These are phyloP conservation scores for Rhinopomastus cyanomelas DNA, from an alignment of 2,113 vertebrate genomes.

Conservation along the genomic window DNA sequence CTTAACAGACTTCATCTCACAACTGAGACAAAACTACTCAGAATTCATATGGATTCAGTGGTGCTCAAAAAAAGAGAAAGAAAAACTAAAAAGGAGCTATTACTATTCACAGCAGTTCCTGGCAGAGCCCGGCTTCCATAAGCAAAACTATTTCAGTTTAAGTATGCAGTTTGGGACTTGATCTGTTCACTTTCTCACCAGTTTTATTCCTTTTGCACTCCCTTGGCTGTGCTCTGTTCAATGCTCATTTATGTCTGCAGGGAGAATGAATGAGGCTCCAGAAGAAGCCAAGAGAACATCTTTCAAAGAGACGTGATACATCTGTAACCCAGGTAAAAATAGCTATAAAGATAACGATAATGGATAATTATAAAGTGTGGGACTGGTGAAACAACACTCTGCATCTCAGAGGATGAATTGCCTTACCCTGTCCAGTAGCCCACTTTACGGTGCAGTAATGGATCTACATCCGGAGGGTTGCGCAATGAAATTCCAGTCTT, in stretches of 20 bases:
- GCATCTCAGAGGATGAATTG: conserved; percentile 36
- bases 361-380: conserved; percentile 10
- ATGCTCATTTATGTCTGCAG: background rate
- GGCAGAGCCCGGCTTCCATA: background rate
- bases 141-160: background rate
- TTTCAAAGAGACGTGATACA: background rate
- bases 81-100: background rate
- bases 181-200: background rate
- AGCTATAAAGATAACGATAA: conserved; percentile 1
- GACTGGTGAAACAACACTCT: background rate
- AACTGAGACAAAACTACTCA: background rate
- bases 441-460: conserved; percentile 21
- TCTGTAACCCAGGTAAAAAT: conserved; percentile 26
- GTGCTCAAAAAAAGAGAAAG: background rate
- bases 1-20: background rate
- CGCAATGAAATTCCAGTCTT: conserved; percentile 40
- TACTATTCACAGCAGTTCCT: background rate
- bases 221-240: background rate
- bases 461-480: conserved; percentile 1
- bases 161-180: background rate
- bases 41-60: background rate
- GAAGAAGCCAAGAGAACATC: background rate
- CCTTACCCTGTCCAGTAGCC: conserved; percentile 10
- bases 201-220: background rate
- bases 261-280: background rate